Base-by-base conservation (phyloP, 37 sponge, comb jelly and placozoan species). In the Chondrilla cf. caribensis region DNA sequence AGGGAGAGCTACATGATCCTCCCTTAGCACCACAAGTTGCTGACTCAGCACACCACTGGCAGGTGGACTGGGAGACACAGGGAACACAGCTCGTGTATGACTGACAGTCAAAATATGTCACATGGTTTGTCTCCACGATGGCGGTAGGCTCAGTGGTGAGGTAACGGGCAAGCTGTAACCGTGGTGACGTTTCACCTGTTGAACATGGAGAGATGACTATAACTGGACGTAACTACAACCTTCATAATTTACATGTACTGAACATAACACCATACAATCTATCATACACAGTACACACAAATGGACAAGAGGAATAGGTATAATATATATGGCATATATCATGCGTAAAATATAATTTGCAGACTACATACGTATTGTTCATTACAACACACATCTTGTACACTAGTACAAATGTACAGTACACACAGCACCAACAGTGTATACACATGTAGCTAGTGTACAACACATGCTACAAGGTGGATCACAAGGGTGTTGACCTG, bases 71-170 rank as follows among this genome's bases (percentile, higher is more conserved):
- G 19, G n/a, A n/a, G n/a, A 68, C 70, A 15, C 70, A 68, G 33
- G 2, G 29, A 68, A n/a, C 36, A 68, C 70, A 68, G 35, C 70
- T 68, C 19, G 2, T 37, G 32, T 8, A 68, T 29, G 70, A 29
- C 19, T 37, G 70, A 68, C 70, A 68, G 35, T 68, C 70, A 68
- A 68, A 68, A 6, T 35, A 68, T 3, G 33, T 68, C 70, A 68
- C 19, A 3, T 2, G 7, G 29, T 68, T 37, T 15, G 70, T 35
- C 2, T 3, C 7, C 22, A 26, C 7, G 25, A 59, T n/a, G 60
- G 26, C 25, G 60, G 26, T 6, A 6, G 9, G 2, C 25, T 6
- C 26, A n/a, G 25, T 25, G 3, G 3, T 25, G 26, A 59, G 26
- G 3, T 59, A 26, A 28, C 60, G 25, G 7, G 3, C 3, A n/a